These are phyloP conservation scores for Trichoplusia ni DNA, from an alignment of 1,140 invertebrate genomes.

Conservation along the genomic window DNA sequence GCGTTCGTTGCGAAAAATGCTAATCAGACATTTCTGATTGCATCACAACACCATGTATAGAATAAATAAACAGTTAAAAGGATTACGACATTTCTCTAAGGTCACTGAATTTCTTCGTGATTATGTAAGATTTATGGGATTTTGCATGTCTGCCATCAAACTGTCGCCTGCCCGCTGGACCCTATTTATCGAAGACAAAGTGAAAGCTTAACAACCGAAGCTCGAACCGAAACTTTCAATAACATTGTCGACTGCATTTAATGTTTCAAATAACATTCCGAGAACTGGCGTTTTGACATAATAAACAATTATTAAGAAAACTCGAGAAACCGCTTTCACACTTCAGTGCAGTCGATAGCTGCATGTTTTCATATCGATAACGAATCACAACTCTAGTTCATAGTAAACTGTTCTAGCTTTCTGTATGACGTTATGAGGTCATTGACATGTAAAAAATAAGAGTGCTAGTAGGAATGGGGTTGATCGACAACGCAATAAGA, in stretches of 20 bases:
- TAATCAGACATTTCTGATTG: conserved; percentile 20
- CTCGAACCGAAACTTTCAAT: conserved; percentile 16
- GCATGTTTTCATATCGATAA: conserved; percentile 4
- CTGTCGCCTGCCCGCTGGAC: no score
- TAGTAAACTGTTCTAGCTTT: conserved; percentile 10
- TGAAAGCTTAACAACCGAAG: conserved; percentile 1
- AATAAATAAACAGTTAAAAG: conserved; percentile 19
- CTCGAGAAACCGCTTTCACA: conserved; percentile 23
- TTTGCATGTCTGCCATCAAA: no score
- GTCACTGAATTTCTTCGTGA: conserved; percentile 17
- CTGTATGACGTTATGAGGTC: conserved; percentile 14
- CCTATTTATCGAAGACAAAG: not conserved
- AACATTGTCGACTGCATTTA: no score
- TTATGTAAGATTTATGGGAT: no score
- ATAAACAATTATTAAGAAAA: conserved; percentile 30
- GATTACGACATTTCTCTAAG: conserved; percentile 27
- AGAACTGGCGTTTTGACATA: not conserved
- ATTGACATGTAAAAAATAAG: conserved; percentile 17
- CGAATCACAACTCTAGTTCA: conserved; percentile 2
- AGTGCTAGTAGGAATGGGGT: conserved; percentile 14
- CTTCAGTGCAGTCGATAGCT: not conserved
- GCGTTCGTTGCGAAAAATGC: conserved; percentile 27
- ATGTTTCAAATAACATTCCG: not conserved
- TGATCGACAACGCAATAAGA: conserved; percentile 8
- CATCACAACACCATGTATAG: conserved; percentile 1